Base-by-base conservation (phyloP, 2,888 invertebrate species). In the Busseola fusca region DNA sequence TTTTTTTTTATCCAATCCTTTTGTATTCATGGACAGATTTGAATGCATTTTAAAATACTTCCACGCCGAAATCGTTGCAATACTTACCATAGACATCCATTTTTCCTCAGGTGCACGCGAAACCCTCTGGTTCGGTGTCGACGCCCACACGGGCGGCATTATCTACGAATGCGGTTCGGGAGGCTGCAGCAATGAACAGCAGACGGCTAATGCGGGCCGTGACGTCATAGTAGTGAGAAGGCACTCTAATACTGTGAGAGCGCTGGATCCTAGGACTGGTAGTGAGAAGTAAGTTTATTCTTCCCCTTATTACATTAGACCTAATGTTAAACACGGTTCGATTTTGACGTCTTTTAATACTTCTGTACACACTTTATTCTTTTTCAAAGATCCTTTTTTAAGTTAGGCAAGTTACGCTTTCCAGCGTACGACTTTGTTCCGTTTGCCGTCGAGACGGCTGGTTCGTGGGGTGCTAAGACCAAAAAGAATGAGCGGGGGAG, bases 191-290 rank as follows among this genome's bases (percentile, higher is more conserved):
- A 94, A 94, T 64, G 97, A 97, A n/a, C 96, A 96, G 80, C 94
- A 95, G 75, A 93, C 95, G 0, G 93, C 91, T 0, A 91, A 93
- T 59, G 91, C 88, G 0, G 92, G 92, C 2, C 88, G 91, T 2
- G 94, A 93, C 60, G 96, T 99, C 40, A 93, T 99, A 52, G 96
- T 99, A 25, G 93, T 99, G 67, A 97, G 98, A 81, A 96, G 98
- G 48, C 97, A 97, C 84, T 98, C 98, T 5, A 98, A 98, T 92
- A 98, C 98, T 12, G 98, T 99, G 21, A 96, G 99, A 66, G 99
- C 99, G 6, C 96, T 99, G 6, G 99, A 99, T 89, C 98, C 98
- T 0, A 96, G 97, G 66, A 97, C 97, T 16, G 99, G 99, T 3
- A 92, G 94, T 59, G 99, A 99, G 95, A 98, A 97, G 98, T 98